Percentiles rank a stretch among this genome's conserved stretches.
Evolutionary conservation across 1,140 invertebrate genomes (phyloP).

Genomic region (Drosophila sp.): DNA sequence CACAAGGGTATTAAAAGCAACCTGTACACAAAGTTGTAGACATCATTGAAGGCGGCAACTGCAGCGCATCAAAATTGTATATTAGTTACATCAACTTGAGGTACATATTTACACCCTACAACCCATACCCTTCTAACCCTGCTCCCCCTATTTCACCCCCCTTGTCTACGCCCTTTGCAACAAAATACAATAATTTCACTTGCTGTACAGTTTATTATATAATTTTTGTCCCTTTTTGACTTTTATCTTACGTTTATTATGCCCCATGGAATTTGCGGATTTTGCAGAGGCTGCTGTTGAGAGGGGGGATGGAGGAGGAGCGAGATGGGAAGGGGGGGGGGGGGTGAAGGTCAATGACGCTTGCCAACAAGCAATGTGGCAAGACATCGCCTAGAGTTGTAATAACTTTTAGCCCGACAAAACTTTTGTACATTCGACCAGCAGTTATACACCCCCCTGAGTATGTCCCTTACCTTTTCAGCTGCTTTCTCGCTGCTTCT

Average conservation of each 20-base stretch:
- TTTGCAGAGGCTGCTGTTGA: slow-evolving; percentile 59
- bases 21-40: slow-evolving; percentile 46
- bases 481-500: not conserved
- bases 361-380: slow-evolving; percentile 14
- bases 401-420: slow-evolving; percentile 75
- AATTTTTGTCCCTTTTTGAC: slow-evolving; percentile 83
- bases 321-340: not conserved
- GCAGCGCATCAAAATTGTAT: slow-evolving; percentile 60
- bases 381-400: slow-evolving; percentile 65
- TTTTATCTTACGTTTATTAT: slow-evolving; percentile 84
- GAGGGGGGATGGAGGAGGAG: not conserved
- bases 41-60: slow-evolving; percentile 32
- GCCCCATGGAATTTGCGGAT: slow-evolving; percentile 79
- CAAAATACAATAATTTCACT: slow-evolving; percentile 74
- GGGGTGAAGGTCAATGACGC: slow-evolving; percentile 69
- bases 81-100: slow-evolving; percentile 48
- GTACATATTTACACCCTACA: too few relatives aligned
- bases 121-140: not conserved
- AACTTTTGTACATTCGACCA: slow-evolving; percentile 62
- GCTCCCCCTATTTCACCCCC: not conserved
- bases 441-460: slow-evolving; percentile 14
- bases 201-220: slow-evolving; percentile 81
- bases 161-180: not conserved
- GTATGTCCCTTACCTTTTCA: slow-evolving; percentile 1
- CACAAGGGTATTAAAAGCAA: slow-evolving; percentile 28